Percentiles rank a stretch among this genome's conserved stretches.
Evolutionary conservation across 2,797 vertebrate species (phyloP).

Genomic region (Saxicola maurus): DNA sequence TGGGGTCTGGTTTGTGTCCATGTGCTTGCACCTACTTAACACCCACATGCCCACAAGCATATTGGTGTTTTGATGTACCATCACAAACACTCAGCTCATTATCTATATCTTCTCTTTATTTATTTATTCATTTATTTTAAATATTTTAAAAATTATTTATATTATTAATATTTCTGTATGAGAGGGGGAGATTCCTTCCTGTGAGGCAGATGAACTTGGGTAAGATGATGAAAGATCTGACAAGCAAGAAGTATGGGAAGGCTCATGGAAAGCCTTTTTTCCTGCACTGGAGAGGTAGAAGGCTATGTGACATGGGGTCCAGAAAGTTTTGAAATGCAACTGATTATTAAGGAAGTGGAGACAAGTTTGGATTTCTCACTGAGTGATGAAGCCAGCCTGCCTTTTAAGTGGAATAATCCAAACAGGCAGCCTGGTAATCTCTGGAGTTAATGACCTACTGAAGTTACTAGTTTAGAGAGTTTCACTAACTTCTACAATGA

Average conservation of each 20-base stretch:
- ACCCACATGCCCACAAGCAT: fast-evolving
- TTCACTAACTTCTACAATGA: background rate
- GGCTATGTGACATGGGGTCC: background rate
- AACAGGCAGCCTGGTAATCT: background rate
- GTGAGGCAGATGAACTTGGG: background rate
- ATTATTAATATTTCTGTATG: background rate
- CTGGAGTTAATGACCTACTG: background rate
- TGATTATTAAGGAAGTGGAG: background rate
- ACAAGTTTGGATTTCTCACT: background rate
- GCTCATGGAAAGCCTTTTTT: background rate
- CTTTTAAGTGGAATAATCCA: background rate
- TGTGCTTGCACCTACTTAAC: fast-evolving
- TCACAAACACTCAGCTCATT: background rate
- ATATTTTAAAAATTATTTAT: background rate
- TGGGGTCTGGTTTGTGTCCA: background rate
- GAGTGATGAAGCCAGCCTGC: background rate
- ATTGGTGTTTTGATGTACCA: background rate
- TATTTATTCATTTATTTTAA: no score
- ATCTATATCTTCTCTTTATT: background rate
- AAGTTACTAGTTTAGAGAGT: background rate
- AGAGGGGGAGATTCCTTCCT: background rate
- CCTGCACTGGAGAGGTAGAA: background rate
- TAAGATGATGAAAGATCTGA: background rate
- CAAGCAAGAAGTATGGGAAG: fast-evolving
- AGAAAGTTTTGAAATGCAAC: background rate